These are phyloP conservation scores for Tetranychus piercei DNA, from an alignment of 2,888 invertebrate species.

Conservation along the genomic window DNA sequence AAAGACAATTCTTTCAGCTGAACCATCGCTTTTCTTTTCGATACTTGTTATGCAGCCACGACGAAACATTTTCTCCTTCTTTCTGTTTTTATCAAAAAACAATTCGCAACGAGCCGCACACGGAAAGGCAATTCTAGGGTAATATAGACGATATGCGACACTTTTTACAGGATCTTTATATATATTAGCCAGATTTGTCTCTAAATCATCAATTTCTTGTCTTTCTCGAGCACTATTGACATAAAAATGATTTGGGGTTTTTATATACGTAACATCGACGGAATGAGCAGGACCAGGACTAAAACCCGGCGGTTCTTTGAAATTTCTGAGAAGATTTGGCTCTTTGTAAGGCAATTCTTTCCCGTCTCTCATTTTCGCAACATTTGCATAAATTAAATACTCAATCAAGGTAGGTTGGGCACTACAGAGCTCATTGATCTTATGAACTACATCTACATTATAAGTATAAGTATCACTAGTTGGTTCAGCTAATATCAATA, in stretches of 20 bases:
- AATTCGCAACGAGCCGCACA: background rate
- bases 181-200: background rate
- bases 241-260: background rate
- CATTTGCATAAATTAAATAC: background rate
- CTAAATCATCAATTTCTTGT: background rate
- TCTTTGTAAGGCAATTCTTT: background rate
- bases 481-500: background rate
- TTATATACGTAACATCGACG: background rate
- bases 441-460: background rate
- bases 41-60: background rate
- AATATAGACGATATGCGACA: background rate
- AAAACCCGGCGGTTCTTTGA: no score
- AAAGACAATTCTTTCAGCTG: background rate
- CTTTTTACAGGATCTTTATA: background rate
- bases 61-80: background rate
- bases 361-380: background rate
- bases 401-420: background rate
- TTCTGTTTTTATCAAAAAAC: background rate
- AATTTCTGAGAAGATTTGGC: background rate
- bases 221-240: background rate
- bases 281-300: background rate
- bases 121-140: background rate
- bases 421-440: background rate
- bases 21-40: background rate
- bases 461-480: background rate